Base-by-base conservation (phyloP, 1,140 invertebrate species). In the Solenopsis invicta region DNA sequence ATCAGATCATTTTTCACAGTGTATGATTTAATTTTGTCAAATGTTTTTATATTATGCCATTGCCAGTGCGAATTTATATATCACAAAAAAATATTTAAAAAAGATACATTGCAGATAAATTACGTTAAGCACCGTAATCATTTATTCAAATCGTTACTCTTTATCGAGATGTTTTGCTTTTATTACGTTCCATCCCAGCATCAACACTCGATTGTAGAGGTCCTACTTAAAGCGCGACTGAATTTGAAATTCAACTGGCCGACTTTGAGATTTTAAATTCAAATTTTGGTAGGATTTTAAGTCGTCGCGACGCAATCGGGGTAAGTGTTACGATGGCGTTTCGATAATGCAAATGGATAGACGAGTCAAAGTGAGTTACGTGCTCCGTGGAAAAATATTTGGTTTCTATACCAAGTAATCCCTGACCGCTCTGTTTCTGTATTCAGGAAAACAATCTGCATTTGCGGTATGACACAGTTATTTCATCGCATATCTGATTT, bases 241-340 rank as follows among this genome's bases (percentile, higher is more conserved):
- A 81, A 81, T 81, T 81, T 81, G 48, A 81, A 81, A 81, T 80
- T 71, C 64, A 81, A 71, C 78, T n/a, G 66, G 18, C 24, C 64
- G 78, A 81, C 66, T 81, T 81, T 81, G 64, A 59, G 34, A 81
- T 71, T 81, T 81, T 56, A 81, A 71, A 81, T 81, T 81, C 13
- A 81, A 81, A 81, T 80, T 80, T 56, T 16, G n/a, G n/a, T 80
- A 13, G 13, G 62, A 69, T 69, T 80, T 80, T 80, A 80, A 80
- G 48, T 80, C 62, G 34, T 29, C 34, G n/a, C 64, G 48, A 67
- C 48, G 77, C 77, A 80, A 80, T 80, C 62, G 48, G 34, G 48
- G 48, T 80, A 69, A 80, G 62, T 56, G 62, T 80, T 69, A 56
- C 48, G 10, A 64, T 69, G 48, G 37, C 66, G 54, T 69, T 80